phyloP scores from a whole-genome alignment of 2,888 invertebrate genomes.

The Tenthredo notha region DNA sequence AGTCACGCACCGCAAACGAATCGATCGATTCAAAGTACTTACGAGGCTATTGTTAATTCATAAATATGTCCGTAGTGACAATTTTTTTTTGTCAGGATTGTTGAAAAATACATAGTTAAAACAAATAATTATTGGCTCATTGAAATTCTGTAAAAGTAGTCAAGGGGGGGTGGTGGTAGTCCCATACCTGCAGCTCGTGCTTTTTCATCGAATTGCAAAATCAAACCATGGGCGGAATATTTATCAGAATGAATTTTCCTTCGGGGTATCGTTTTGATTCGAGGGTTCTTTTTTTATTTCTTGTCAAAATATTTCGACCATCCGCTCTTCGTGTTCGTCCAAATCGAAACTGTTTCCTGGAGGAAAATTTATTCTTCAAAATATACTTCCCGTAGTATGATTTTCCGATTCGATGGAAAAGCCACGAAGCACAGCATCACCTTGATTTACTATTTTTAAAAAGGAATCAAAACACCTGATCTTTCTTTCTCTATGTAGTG shows the following conservation, averaged over 20 bases:
- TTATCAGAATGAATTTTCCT: no score
- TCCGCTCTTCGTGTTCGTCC: no score
- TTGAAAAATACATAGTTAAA: background rate
- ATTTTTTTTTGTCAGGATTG: background rate
- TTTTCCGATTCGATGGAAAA: no score
- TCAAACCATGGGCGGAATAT: background rate
- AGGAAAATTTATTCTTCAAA: no score
- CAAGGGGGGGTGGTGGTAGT: background rate
- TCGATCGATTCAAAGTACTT: slow-evolving; percentile 8
- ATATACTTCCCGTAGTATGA: no score
- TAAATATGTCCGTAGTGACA: background rate
- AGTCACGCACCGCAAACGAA: background rate
- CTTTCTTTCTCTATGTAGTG: background rate
- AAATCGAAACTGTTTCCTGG: no score
- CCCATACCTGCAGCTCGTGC: background rate
- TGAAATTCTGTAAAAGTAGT: background rate
- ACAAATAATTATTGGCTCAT: background rate
- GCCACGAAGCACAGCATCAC: no score
- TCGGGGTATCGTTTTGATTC: no score
- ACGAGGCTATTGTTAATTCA: slow-evolving; percentile 30
- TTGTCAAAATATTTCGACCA: no score
- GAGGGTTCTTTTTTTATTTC: background rate
- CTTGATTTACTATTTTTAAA: no score
- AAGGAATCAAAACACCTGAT: background rate
- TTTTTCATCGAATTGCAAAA: background rate